Evolutionary conservation across 2,113 vertebrate species (phyloP).

Genomic region (Melanerpes aurifrons): DNA sequence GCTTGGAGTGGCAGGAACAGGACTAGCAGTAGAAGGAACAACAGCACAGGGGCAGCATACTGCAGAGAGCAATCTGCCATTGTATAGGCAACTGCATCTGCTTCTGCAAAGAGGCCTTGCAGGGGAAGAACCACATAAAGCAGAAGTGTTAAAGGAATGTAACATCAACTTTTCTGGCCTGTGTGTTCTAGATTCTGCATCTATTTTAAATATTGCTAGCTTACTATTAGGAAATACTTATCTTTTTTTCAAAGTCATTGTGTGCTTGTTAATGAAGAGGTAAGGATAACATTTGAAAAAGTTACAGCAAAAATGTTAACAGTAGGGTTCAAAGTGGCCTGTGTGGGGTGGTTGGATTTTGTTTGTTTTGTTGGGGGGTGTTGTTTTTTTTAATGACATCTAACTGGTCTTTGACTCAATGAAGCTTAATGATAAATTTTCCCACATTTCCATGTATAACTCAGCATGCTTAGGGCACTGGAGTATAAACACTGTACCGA

Average conservation of each 20-base stretch:
- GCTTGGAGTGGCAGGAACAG: neutral
- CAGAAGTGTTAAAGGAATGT: neutral
- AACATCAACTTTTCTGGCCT: neutral
- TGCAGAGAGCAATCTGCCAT: neutral
- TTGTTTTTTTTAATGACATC: neutral
- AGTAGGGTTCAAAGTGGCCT: neutral
- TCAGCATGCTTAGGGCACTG: neutral
- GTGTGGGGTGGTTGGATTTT: neutral
- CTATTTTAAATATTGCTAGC: neutral
- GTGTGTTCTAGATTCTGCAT: neutral
- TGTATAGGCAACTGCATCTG: neutral
- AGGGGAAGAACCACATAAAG: neutral
- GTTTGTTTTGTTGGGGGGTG: neutral
- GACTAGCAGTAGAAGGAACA: neutral
- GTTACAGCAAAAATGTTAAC: neutral
- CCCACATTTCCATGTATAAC: neutral
- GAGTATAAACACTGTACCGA: neutral
- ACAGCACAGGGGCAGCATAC: neutral
- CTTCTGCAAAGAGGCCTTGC: neutral
- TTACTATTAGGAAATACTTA: neutral
- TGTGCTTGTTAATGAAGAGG: neutral
- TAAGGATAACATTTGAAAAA: neutral
- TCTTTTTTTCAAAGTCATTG: neutral
- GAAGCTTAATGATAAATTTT: neutral
- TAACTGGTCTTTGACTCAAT: neutral